Percentiles rank a stretch among this genome's conserved stretches.
phyloP scores from a whole-genome alignment of 2,797 vertebrate species.

The Oceanodroma leucorhoa region DNA sequence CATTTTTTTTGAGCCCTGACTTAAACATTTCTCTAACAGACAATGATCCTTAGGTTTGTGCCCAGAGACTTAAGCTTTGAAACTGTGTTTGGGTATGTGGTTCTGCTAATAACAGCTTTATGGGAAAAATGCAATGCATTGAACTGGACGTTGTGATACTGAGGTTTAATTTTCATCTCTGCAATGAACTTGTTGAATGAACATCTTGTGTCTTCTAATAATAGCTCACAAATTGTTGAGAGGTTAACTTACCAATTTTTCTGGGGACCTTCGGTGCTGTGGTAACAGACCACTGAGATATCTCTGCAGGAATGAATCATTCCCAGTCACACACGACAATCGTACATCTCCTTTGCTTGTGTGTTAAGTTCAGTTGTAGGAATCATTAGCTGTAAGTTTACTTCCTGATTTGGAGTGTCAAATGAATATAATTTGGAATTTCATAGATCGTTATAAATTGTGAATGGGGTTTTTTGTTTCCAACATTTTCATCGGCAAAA shows the following conservation, averaged over 20 bases:
- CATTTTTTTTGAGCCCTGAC: background rate
- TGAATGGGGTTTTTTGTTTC: background rate
- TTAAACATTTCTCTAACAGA: background rate
- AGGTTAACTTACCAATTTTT: background rate
- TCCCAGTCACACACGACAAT: accelerated
- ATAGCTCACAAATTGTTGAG: background rate
- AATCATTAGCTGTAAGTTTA: background rate
- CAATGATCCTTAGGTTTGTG: background rate
- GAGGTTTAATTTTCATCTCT: background rate
- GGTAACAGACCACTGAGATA: background rate
- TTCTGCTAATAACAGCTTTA: background rate
- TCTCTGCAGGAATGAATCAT: accelerated
- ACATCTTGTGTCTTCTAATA: background rate
- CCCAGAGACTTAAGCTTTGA: background rate
- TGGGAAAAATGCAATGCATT: background rate
- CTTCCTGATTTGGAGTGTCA: background rate
- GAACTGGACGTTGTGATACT: background rate
- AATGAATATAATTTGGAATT: background rate
- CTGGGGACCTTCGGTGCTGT: background rate
- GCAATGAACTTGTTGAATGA: background rate
- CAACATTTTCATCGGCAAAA: background rate
- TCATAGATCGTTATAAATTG: background rate
- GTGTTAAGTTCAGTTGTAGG: background rate
- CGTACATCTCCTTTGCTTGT: background rate
- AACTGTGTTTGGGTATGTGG: background rate